Evolutionary conservation across 1,140 invertebrate species (phyloP), one percentile per base, ranked within the genome.

Genomic region (Cotesia typhae): DNA sequence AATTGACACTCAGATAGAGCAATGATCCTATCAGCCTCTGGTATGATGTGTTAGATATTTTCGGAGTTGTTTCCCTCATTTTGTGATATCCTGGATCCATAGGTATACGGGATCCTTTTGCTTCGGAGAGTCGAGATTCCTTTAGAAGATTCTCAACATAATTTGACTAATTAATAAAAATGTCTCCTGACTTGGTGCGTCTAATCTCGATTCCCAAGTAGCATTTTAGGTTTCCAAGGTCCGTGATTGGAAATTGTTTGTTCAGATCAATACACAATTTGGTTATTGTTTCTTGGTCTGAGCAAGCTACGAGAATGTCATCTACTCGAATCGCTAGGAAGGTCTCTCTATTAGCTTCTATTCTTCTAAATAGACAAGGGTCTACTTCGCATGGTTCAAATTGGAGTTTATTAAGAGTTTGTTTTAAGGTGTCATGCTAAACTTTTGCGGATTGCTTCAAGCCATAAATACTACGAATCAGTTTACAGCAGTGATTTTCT

Each of bases 381-480:
- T 68, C 71, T 5, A 12, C 14, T 59, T 68, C 17, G 7, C 17
- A 64, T 65, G 10, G 59, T 52, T 67, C 60, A 35, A 72, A 71
- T 7, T 37, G 71, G 10, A 70, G 5, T 28, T 65, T 36, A 4
- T 28, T 66, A 6, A 78, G 72, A 7, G 71, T 41, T 12, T 68
- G 36, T 37, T 69, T 65, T 10, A 80, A 68, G 53, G 67, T 74
- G 17, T 80, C 72, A 71, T 86, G 80, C 85, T 85, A 88, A 4
- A 73, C 74, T 53, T 81, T 69, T n/a, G 82, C 79, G 10, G 83
- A 77, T 71, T 88, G 86, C 70, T 87, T 85, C 6, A 88, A 67
- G 3, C 82, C 84, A 76, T 88, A 88, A 7, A 88, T 36, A 6
- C 78, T 77, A 73, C 82, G 85, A 53, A 79, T 81, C 7, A 87